phyloP scores from a whole-genome alignment of 2,113 vertebrate species.

The Elanoides forficatus region DNA sequence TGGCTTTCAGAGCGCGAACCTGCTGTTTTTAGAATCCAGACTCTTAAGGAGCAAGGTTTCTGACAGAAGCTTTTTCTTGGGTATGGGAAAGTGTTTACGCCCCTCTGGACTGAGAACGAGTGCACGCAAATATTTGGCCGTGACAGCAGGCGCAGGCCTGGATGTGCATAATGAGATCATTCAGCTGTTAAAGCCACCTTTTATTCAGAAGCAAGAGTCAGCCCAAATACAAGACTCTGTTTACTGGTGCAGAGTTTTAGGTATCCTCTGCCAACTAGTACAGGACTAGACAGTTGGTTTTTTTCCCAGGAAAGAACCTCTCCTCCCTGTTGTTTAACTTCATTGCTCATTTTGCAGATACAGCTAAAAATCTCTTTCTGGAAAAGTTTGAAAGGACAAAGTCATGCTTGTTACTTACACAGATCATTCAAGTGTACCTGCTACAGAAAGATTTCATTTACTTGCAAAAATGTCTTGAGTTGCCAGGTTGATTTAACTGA shows the following conservation, averaged over 20 bases:
- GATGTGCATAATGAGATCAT: not conserved
- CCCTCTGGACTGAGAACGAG: not conserved
- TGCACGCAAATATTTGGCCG: not conserved
- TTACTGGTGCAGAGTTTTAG: not conserved
- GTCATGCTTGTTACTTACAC: not conserved
- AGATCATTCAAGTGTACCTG: not conserved
- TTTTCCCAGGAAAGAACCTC: not conserved
- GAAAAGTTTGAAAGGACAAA: not conserved
- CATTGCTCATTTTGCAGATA: not conserved
- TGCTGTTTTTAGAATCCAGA: not conserved
- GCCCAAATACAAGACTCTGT: not conserved
- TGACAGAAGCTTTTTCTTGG: not conserved
- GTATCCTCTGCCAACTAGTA: not conserved
- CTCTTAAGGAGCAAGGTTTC: not conserved
- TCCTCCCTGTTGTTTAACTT: not conserved
- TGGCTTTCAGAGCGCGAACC: not conserved
- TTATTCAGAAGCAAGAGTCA: not conserved
- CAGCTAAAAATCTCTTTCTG: not conserved
- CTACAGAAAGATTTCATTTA: not conserved
- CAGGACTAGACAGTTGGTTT: not conserved
- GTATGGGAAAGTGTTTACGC: not conserved
- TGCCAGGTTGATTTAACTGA: not conserved
- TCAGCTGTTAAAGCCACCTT: not conserved
- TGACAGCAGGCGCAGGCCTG: not conserved
- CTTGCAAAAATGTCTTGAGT: not conserved